Conservation (phyloP, 2,797 vertebrate species). For the Atherinosoma microstoma region DNA sequence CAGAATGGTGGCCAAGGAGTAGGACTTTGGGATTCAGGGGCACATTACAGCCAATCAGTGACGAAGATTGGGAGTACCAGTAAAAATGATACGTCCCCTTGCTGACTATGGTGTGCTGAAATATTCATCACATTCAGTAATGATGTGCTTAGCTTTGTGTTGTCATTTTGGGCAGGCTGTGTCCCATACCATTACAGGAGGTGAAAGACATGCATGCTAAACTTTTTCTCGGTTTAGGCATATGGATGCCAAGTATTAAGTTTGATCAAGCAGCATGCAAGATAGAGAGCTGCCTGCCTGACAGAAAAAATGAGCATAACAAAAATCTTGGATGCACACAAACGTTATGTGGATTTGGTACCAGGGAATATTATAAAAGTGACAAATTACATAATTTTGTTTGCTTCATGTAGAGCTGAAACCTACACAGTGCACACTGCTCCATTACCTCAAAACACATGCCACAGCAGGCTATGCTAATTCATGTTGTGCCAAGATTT, state of each 20-base stretch:
- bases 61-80: conserved; percentile 48
- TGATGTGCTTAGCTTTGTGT: conserved; percentile 65
- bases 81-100: conserved; percentile 58
- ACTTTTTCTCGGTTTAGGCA: conserved; percentile 13
- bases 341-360: conserved; percentile 30
- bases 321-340: conserved; percentile 15
- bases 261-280: conserved; percentile 30
- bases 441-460: conserved; percentile 51
- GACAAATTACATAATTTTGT: conserved; percentile 49
- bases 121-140: conserved; percentile 76
- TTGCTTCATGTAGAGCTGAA: conserved; percentile 53
- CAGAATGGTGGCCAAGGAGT: conserved; percentile 62
- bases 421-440: conserved; percentile 42
- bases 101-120: conserved; percentile 60
- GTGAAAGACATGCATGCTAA: conserved; percentile 27
- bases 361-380: conserved; percentile 30
- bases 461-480: conserved; percentile 55
- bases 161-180: conserved; percentile 54
- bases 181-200: conserved; percentile 41
- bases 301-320: conserved; percentile 13
- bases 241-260: conserved; percentile 33
- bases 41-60: conserved; percentile 65
- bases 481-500: conserved; percentile 76
- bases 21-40: conserved; percentile 70
- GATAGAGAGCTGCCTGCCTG: conserved; percentile 18